phyloP scores from a whole-genome alignment of 2,888 invertebrate genomes.

The Beris morrisii region DNA sequence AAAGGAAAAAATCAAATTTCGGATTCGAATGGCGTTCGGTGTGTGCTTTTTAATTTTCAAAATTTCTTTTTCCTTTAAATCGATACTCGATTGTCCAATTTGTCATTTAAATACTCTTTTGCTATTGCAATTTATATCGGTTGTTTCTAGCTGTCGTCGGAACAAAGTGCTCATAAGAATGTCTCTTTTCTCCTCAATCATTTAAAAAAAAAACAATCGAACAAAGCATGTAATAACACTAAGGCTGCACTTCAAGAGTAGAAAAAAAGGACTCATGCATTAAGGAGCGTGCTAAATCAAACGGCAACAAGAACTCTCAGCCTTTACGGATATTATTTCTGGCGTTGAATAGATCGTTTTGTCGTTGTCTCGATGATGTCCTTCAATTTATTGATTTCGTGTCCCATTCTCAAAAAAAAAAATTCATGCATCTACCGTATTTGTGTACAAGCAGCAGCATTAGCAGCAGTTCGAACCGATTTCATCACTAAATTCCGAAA shows the following conservation, averaged over 20 bases:
- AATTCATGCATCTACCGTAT: slow-evolving; percentile 17
- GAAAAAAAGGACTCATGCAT: slow-evolving; percentile 19
- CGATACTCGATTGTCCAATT: not conserved
- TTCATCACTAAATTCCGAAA: not conserved
- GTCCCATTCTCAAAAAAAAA: slow-evolving; percentile 10
- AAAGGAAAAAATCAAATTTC: slow-evolving; percentile 18
- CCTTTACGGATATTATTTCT: slow-evolving; percentile 15
- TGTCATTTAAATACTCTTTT: no score
- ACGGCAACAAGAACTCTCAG: slow-evolving; percentile 16
- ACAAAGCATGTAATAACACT: slow-evolving; percentile 28
- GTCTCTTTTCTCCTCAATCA: slow-evolving; percentile 2
- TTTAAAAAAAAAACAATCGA: no score
- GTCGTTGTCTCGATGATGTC: slow-evolving; percentile 15
- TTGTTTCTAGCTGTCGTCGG: slow-evolving; percentile 6
- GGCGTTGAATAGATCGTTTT: slow-evolving; percentile 2
- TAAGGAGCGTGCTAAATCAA: slow-evolving; percentile 29
- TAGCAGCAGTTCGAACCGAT: not conserved
- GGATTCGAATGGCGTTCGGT: not conserved
- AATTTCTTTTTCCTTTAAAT: not conserved
- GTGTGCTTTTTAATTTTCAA: not conserved
- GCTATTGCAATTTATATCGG: no score
- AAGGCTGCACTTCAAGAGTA: slow-evolving; percentile 10
- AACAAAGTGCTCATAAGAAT: slow-evolving; percentile 7
- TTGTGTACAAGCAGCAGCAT: slow-evolving; percentile 14
- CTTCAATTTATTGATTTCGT: slow-evolving; percentile 19